Base-by-base conservation (phyloP, 1,140 invertebrate genomes). In the Eufriesea mexicana region DNA sequence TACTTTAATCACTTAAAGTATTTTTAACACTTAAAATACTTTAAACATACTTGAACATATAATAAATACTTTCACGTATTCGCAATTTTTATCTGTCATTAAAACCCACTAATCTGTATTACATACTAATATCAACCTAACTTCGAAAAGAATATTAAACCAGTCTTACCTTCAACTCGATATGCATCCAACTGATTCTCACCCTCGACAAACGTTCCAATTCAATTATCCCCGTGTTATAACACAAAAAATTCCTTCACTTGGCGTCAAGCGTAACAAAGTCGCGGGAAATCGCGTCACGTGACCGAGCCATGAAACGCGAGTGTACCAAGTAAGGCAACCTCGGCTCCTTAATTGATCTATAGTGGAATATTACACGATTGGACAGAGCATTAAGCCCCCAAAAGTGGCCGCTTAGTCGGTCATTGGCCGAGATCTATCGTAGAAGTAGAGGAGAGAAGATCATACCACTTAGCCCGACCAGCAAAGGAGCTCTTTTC, bases 321-420 rank as follows among this genome's bases (percentile, higher is more conserved):
- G 18, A 28, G 10, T 2, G 10, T 9, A 8, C 8, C 2, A 6
- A 28, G 59, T 16, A 16, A 70, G 57, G 54, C 35, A 55, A 55
- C 59, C 45, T 83, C 71, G 35, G 79, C 64, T 45, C 54, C 74
- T 79, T 93, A 94, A 94, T 94, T 94, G 94, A 94, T 94, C 92
- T 94, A 94, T 87, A 89, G 91, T 90, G 89, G 85, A 93, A 92
- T 92, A 90, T 92, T 92, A 91, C 89, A 89, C 85, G 89, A 89
- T 89, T 35, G 73, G 80, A 75, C 66, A 51, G 73, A 74, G 55
- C 79, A 91, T 91, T 92, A 91, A 86, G 77, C 83, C 73, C 57
- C 77, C 75, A 75, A 82, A 84, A 91, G 89, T 84, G 89, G 82
- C 88, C 88, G 85, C 87, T 87, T 77, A 89, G 79, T 91, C 88